Evolutionary conservation across 2,113 vertebrate species (phyloP), one percentile per base, ranked within the genome.

Genomic region (Trematocara macrostoma): DNA sequence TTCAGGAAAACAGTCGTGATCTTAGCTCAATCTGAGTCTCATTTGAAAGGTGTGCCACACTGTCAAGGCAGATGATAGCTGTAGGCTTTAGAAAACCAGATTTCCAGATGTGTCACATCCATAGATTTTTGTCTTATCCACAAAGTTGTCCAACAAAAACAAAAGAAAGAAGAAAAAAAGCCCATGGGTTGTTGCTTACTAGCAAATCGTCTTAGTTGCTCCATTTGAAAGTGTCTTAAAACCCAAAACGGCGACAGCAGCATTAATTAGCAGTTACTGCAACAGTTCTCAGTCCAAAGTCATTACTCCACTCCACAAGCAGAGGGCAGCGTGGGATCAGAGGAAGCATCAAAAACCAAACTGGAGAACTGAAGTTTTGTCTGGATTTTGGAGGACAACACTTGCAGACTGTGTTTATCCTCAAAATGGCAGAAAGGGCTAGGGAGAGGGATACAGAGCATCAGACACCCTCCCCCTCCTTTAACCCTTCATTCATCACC

Each of bases 261-360:
- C 7, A 74, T 71, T 56, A 71, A 42, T 71, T 11, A 2, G 38
- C 11, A 61, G 38, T 85, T 67, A 29, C 2, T 51, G 71, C 78
- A 84, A 53, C 29, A 6, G 26, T 81, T 79, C 56, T 87, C 56
- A 82, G 84, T 90, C 85, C 93, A 87, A 83, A 76, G 91, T 92
- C 87, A 86, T 91, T 84, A 51, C 61, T 85, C 67, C 82, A 76
- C 78, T 79, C 18, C 38, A 49, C 85, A 53, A 16, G 81, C 53
- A 94, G 92, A 84, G 82, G 91, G 91, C 91, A 90, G 82, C 16
- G 40, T 80, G 49, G 49, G 61, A 51, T 59, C 53, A 23, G n/a
- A 84, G 49, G 55, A 34, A 15, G 53, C 35, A 14, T 16, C 7
- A 5, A 20, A 86, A 78, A 34, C 47, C 59, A 40, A 74, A 53